Evolutionary conservation across 1,140 invertebrate species (phyloP), one percentile per base, ranked within the genome.

Genomic region (Zophobas morio): DNA sequence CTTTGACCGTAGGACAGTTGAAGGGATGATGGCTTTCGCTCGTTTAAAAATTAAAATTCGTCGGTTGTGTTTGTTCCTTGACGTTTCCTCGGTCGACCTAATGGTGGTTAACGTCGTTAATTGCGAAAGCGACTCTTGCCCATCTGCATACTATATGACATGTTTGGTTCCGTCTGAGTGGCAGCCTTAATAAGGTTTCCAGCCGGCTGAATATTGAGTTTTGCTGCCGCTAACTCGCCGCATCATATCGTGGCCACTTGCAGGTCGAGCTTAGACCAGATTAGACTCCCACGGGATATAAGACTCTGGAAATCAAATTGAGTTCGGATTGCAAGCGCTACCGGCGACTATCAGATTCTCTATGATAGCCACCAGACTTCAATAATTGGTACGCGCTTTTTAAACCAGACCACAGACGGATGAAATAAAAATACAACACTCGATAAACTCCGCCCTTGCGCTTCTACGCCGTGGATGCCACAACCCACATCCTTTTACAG

Each of bases 131-230:
- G 76, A 51, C 53, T 81, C 71, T 79, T 77, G 63, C 56, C 78
- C 78, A 82, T 82, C 80, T 82, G 81, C 81, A 82, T 82, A 81
- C 77, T 74, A 78, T 81, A 81, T 81, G 80, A 81, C 80, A 81
- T 81, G 77, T 80, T 81, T 79, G 78, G 82, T 82, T 80, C 76
- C 82, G 79, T 83, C 77, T 83, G 81, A 83, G 81, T 82, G 82
- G 80, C 79, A 82, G 72, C 82, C 81, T 86, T 86, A 86, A 86
- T 85, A 86, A 85, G 84, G 81, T 86, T 86, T 86, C 84, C 85
- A 80, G 84, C 77, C 80, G 84, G 85, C 82, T 85, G 85, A 85
- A 84, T 86, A 86, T 86, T 83, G 85, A 85, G 84, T 85, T 85
- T 84, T 82, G 81, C 82, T 78, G 78, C 77, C 77, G 80, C 81